Evolutionary conservation across 2,888 invertebrate species (phyloP), one percentile per base, ranked within the genome.

Genomic region (Spisula subtruncata): DNA sequence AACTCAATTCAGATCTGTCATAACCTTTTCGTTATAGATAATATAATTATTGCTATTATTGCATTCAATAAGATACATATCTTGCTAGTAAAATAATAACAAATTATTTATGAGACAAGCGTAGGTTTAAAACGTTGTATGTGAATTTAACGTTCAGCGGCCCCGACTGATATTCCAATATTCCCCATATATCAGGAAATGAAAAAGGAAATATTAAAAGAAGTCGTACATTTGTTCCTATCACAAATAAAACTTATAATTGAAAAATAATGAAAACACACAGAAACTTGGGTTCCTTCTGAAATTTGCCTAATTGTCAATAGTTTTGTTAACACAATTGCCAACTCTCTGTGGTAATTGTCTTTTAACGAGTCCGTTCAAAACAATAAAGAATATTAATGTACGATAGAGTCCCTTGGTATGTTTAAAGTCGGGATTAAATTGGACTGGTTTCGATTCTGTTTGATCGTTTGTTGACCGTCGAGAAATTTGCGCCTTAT

Each of bases 361-460:
- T 75, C 75, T 32, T 75, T 75, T 75, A 75, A 75, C 75, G 32
- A 35, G 32, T 35, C n/a, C 25, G 18, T 75, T 75, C 75, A 35
- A 75, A 35, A 35, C 75, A 75, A 35, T 75, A 35, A 75, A 75
- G 75, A 75, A 18, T 75, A 75, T 32, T 35, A 35, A 35, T 75
- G 75, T 32, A 35, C 32, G 35, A 32, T 75, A 32, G 14, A 32
- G 75, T 32, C 75, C 75, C 35, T 16, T 75, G 32, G 75, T 16
- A 25, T 32, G 18, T 35, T 35, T 16, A 32, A 32, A 75, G 16
- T 29, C n/a, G 12, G 29, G 18, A 32, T 32, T 35, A 25, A 75
- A 75, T 75, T 66, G 60, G 60, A 66, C 60, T 66, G 60, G 60
- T 66, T 75, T 35, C 75, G 16, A 32, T 75, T 75, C 35, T 75